A percentile compares a stretch with the other conserved stretches of the same genome.
Conservation (phyloP, 1,140 invertebrate species). For the Linepithema humile region DNA sequence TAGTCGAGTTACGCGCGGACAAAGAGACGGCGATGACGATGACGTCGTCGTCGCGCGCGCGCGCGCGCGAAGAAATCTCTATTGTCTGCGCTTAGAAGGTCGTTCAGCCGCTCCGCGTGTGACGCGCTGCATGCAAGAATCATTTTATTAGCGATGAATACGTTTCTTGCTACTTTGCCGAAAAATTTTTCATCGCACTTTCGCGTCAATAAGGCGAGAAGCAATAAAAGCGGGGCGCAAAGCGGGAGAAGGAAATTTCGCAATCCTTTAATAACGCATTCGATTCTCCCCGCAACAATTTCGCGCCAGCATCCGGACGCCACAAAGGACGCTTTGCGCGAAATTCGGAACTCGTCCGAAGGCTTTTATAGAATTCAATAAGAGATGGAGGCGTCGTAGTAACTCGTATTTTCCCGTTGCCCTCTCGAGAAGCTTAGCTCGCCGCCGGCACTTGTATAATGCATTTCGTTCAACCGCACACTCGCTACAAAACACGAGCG, state of each 20-base stretch:
- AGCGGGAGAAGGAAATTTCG: not conserved
- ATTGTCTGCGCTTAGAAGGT: not conserved
- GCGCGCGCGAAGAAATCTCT: not conserved
- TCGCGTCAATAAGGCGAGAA: not conserved
- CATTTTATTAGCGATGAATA: not conserved
- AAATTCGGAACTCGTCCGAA: conserved; percentile 12
- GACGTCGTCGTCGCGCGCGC: not conserved
- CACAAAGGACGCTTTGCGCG: not conserved
- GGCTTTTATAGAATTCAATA: conserved; percentile 28
- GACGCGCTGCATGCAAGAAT: not conserved
- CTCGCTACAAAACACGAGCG: not conserved
- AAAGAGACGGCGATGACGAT: not conserved
- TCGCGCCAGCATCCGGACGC: not conserved
- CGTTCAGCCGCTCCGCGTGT: not conserved
- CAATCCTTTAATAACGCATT: conserved; percentile 12
- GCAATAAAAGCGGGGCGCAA: not conserved
- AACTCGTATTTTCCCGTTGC: conserved; percentile 23
- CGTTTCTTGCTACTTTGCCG: not conserved
- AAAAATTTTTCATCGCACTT: not conserved
- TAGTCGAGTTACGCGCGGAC: not conserved
- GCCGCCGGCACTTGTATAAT: conserved; percentile 14
- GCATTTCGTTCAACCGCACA: conserved; percentile 18
- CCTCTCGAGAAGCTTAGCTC: conserved; percentile 23
- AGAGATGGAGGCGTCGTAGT: conserved; percentile 8
- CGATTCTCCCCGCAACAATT: conserved; percentile 16